Evolutionary conservation across 1,140 invertebrate species (phyloP).

Genomic region (Lepidurus arcticus): DNA sequence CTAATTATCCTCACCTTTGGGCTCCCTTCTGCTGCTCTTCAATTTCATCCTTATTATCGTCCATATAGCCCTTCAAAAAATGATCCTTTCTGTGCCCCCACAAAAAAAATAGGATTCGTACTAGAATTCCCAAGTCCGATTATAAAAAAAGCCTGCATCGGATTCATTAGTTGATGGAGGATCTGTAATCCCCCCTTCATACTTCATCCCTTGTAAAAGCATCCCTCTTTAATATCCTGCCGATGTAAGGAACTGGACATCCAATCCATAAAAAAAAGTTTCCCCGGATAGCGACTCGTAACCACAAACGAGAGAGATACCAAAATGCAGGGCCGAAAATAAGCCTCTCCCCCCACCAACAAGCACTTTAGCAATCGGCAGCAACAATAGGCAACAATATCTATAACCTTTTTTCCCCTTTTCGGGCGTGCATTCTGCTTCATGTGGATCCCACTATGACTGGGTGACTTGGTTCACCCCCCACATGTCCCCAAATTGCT

Average conservation of each 20-base stretch:
- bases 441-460: background rate
- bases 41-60: background rate
- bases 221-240: background rate
- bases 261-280: constrained; percentile 19
- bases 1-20: constrained; percentile 21
- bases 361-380: constrained; percentile 5
- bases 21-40: background rate
- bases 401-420: background rate
- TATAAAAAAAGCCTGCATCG: constrained; percentile 11
- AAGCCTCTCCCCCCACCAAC: background rate
- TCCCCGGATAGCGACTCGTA: background rate
- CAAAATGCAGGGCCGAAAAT: background rate
- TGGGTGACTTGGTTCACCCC: background rate
- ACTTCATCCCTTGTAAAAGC: constrained; percentile 19
- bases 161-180: constrained; percentile 19
- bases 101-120: background rate
- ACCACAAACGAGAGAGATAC: background rate
- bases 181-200: background rate
- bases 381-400: constrained; percentile 15
- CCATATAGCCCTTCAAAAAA: background rate
- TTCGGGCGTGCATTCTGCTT: background rate
- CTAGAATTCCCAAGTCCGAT: background rate
- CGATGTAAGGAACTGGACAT: constrained; percentile 8
- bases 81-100: background rate
- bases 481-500: background rate